Base-by-base conservation (phyloP, 2,797 vertebrate species). In the Muraenolepis orangiensis region DNA sequence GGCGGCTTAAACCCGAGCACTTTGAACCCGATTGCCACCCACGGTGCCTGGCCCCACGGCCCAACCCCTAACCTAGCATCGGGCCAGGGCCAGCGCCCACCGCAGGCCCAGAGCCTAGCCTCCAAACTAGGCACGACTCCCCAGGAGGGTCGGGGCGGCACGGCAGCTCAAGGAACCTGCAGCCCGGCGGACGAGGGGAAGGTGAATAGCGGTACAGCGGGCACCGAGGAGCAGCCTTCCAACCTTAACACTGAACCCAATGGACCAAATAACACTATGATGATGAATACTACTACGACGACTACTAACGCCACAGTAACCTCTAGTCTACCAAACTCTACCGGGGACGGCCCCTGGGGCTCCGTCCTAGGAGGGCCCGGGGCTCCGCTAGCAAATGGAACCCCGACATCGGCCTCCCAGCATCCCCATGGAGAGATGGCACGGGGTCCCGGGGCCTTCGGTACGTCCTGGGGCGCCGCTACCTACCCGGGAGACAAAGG, bases 311-410 rank as follows among this genome's bases (percentile, higher is more conserved):
- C 90, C 89, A 95, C 95, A 93, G 94, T 96, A 95, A 98, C 96
- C 96, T 99, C 98, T 96, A 96, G 95, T 96, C 96, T 96, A 97
- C 96, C 97, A 96, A 98, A 98, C 96, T 96, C 96, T 92, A 95
- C 94, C 90, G 96, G 96, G 90, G 93, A 95, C 91, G 96, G 95
- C 95, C 93, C 95, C 68, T 90, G 94, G 95, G 95, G 95, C 76
- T 85, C 90, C 83, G 81, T 90, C 92, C 94, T 94, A 93, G 96
- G 94, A 92, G 95, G 93, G 83, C 95, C 91, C 91, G 94, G 92
- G 92, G 93, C 93, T 95, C 90, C 93, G 84, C 92, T 95, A 91
- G 91, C 95, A 87, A 97, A 97, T 71, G 96, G 96, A 95, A 95
- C 95, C 91, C 91, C 94, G 88, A 90, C 90, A 93, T 91, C 89